Evolutionary conservation across 1,140 invertebrate species (phyloP).

Genomic region (Mya arenaria): DNA sequence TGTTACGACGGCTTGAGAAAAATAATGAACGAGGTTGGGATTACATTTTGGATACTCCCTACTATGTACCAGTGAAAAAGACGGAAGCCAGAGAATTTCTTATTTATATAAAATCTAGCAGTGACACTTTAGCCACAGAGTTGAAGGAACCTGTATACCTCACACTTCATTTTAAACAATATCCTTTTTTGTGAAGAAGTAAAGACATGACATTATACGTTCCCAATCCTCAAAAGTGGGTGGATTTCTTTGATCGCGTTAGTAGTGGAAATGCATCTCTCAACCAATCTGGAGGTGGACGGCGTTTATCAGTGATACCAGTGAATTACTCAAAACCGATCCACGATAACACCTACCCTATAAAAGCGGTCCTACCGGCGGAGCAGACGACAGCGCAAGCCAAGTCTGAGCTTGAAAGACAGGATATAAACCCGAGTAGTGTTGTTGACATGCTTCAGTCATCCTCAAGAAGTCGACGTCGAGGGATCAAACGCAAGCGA

Average conservation of each 20-base stretch:
- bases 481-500: slow-evolving; percentile 23
- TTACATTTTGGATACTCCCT: slow-evolving; percentile 2
- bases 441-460: slow-evolving; percentile 6
- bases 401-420: slow-evolving; percentile 34
- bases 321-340: not conserved
- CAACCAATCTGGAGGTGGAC: slow-evolving; percentile 8
- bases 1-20: slow-evolving; percentile 5
- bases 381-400: slow-evolving; percentile 51
- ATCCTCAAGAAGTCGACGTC: not conserved
- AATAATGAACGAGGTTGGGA: slow-evolving; percentile 4
- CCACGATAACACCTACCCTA: not conserved
- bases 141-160: not conserved
- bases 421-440: slow-evolving; percentile 29
- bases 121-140: not conserved
- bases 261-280: slow-evolving; percentile 10
- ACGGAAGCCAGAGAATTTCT: slow-evolving; percentile 7
- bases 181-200: slow-evolving; percentile 6
- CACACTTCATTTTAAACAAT: slow-evolving; percentile 30
- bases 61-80: slow-evolving; percentile 23
- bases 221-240: slow-evolving; percentile 44
- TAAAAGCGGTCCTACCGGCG: slow-evolving; percentile 41
- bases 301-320: slow-evolving; percentile 7
- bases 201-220: slow-evolving; percentile 36
- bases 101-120: slow-evolving; percentile 19
- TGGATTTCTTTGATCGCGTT: slow-evolving; percentile 34